These are phyloP conservation scores for Onchidella celtica DNA, from an alignment of 2,888 invertebrate species.

Conservation along the genomic window DNA sequence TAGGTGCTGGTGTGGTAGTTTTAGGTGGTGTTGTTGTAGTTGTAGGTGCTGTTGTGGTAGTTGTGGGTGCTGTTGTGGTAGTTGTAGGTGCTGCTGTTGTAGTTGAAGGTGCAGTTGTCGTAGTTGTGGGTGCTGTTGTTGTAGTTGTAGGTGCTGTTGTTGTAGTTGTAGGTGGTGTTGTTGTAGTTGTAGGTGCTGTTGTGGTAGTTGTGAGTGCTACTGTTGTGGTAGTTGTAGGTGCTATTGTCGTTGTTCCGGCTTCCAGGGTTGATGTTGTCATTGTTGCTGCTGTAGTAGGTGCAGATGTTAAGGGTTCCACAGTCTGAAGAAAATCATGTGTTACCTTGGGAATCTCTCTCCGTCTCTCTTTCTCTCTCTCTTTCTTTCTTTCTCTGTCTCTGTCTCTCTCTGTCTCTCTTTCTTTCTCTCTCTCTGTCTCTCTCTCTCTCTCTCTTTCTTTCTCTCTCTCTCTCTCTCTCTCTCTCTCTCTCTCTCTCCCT, in stretches of 20 bases:
- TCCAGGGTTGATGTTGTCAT: background rate
- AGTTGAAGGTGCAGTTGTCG: too few species aligned
- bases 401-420: conserved; percentile 39
- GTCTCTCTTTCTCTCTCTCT: conserved; percentile 25
- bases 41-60: too few species aligned
- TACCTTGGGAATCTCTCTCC: too few species aligned
- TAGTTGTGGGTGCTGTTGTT: too few species aligned
- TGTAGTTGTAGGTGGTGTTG: too few species aligned
- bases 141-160: too few species aligned
- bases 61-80: too few species aligned
- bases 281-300: background rate
- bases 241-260: background rate
- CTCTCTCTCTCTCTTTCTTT: background rate
- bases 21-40: too few species aligned
- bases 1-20: too few species aligned
- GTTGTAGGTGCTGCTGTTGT: too few species aligned
- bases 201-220: background rate
- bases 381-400: conserved; percentile 21
- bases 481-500: conserved; percentile 5
- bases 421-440: conserved; percentile 28
- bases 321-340: too few species aligned
- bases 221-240: background rate
- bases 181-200: too few species aligned
- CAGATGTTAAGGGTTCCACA: background rate
- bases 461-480: conserved; percentile 2